Evolutionary conservation across 2,888 invertebrate species (phyloP), one percentile per base, ranked within the genome.

Genomic region (Oeneis ivallda): DNA sequence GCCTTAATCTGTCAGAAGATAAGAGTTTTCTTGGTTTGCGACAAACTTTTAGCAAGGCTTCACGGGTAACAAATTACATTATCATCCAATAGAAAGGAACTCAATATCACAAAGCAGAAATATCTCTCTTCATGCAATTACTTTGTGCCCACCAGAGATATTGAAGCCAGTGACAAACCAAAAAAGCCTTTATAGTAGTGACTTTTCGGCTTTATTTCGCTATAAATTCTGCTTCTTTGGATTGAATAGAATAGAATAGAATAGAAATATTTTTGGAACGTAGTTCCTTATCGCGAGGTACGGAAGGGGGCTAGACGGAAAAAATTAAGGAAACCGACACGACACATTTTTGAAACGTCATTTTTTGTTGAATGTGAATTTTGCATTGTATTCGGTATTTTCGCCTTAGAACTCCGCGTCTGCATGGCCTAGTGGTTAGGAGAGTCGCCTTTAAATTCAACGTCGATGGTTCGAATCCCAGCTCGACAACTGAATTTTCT

Each of bases 71-170:
- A 47, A 47, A 47, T 47, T 2, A 47, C 15, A 47, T 47, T 47
- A 47, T 47, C 47, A 9, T 47, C 15, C 47, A 47, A 47, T 47
- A 17, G 47, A 47, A 17, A 15, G 47, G 17, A 47, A 47, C 15
- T 47, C 47, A 47, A 47, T 47, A 47, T 47, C 47, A 47, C 47
- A 47, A 45, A 17, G 47, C 47, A 17, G 17, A 47, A 47, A 47
- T 9, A 2, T 10, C 47, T 17, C 17, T 10, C 17, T 47, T 47
- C 47, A 47, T 15, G 17, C 9, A 9, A 47, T 47, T 47, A 47
- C 9, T 47, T 45, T 17, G 4, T 47, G 15, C 47, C 47, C 6
- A 17, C 13, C 13, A 41, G 2, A 41, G 47, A 47, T 47, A 10
- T 15, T 8, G 15, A 17, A 17, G 15, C 9, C 3, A 9, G 17